These are phyloP conservation scores for Medauroidea extradentata DNA, from an alignment of 1,140 invertebrate genomes.

Conservation along the genomic window DNA sequence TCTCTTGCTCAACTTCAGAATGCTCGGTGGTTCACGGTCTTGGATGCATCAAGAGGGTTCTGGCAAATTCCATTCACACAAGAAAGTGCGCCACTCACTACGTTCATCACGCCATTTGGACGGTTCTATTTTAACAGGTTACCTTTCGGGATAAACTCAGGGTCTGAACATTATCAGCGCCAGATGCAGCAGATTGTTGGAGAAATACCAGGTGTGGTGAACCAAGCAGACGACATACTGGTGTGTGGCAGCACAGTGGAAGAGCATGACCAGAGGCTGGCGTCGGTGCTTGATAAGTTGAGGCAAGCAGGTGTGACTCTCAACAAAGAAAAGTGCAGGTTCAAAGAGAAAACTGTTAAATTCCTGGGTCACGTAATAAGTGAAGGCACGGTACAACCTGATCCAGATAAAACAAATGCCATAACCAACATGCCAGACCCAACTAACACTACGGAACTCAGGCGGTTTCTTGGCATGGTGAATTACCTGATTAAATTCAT, in stretches of 20 bases:
- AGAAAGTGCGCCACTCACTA: conserved; percentile 19
- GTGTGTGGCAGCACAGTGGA: too few relatives aligned
- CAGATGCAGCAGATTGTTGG: neutral
- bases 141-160: conserved; percentile 20
- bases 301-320: too few relatives aligned
- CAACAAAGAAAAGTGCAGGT: too few relatives aligned
- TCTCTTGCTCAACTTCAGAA: conserved; percentile 1
- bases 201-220: too few relatives aligned
- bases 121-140: conserved; percentile 16
- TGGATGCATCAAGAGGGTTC: conserved; percentile 23
- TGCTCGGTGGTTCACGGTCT: conserved; percentile 14
- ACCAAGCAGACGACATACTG: too few relatives aligned
- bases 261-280: conserved; percentile 3
- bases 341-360: too few relatives aligned
- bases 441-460: conserved; percentile 14
- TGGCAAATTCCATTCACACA: conserved; percentile 20
- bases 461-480: too few relatives aligned
- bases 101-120: conserved; percentile 27
- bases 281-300: too few relatives aligned
- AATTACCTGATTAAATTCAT: too few relatives aligned
- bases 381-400: too few relatives aligned
- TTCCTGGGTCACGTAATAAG: too few relatives aligned
- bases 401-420: too few relatives aligned
- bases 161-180: conserved; percentile 8
- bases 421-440: conserved; percentile 27